Base-by-base conservation (phyloP, 2,797 vertebrate species). In the Gymnoscopelus braueri region DNA sequence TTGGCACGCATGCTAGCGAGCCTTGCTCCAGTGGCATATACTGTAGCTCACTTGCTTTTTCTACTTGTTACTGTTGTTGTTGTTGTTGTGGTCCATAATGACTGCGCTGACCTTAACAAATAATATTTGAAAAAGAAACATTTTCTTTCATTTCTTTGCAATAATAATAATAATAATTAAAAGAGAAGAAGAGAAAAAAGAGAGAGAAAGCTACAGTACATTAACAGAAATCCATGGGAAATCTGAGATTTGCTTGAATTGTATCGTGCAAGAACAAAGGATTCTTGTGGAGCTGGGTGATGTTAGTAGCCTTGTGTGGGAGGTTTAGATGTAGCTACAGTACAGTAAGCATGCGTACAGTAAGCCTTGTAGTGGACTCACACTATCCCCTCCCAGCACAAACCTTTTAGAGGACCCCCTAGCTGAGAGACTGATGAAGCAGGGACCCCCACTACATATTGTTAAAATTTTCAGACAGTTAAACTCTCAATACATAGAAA, bases 201-300 rank as follows among this genome's bases (percentile, higher is more conserved):
- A 69, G 39, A 78, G 76, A 59, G n/a, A 69, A 32, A 78, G 76
- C 82, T 54, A 75, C 80, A 79, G 88, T 54, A 75, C 80, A 79
- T 89, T 82, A 87, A 86, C 78, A 87, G 39, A 78, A 75, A 82
- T 81, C 71, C 35, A 77, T 82, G 86, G 78, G 78, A 86, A 88
- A 82, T 78, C 57, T 74, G 69, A 84, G 85, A 83, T 87, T 86
- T 19, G 23, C 8, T 39, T 79, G 85, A 87, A 86, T 88, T 84
- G 84, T 92, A 79, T 90, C 75, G 74, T 75, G 71, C 39, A 77
- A 82, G 88, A 89, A 88, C 84, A 90, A 89, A 88, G 83, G 75
- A 66, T 62, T 35, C 49, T 78, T 91, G 87, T 92, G 84, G 89
- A 80, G 82, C 83, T 72, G 2, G 77, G 75, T 67, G 24, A 74